phyloP scores from a whole-genome alignment of 2,113 vertebrate genomes.

The Laticauda colubrina region DNA sequence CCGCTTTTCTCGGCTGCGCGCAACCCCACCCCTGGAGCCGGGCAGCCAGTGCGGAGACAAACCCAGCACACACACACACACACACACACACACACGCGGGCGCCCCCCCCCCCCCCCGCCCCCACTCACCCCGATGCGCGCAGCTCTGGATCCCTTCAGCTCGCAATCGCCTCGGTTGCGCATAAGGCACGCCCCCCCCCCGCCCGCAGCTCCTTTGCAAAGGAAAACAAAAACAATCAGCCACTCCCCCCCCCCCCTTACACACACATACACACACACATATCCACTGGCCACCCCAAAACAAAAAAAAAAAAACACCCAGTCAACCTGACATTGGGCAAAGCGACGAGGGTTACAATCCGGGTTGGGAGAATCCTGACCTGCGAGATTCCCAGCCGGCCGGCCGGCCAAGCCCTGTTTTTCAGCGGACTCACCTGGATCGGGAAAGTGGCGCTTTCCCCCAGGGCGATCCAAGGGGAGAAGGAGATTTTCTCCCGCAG shows the following conservation, averaged over 20 bases:
- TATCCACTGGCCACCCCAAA: background rate
- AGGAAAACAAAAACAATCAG: background rate
- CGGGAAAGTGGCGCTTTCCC: background rate
- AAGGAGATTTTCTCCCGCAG: background rate
- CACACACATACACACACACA: no score
- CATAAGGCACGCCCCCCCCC: background rate
- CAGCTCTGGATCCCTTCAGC: background rate
- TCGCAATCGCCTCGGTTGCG: background rate
- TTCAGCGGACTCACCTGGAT: background rate
- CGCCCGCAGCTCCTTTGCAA: no score
- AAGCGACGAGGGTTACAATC: background rate
- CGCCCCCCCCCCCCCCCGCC: no score
- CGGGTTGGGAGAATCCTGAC: background rate
- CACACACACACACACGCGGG: no score
- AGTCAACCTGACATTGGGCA: background rate
- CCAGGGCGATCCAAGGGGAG: background rate
- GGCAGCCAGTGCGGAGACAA: background rate
- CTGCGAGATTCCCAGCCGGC: background rate
- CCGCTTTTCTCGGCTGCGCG: background rate
- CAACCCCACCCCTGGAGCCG: background rate
- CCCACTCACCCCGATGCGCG: background rate
- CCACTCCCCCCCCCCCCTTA: background rate
- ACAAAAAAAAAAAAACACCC: no score
- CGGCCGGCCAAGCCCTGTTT: background rate
- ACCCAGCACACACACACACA: no score